Evolutionary conservation across 2,113 vertebrate genomes (phyloP).

Genomic region (Thunnus thynnus): DNA sequence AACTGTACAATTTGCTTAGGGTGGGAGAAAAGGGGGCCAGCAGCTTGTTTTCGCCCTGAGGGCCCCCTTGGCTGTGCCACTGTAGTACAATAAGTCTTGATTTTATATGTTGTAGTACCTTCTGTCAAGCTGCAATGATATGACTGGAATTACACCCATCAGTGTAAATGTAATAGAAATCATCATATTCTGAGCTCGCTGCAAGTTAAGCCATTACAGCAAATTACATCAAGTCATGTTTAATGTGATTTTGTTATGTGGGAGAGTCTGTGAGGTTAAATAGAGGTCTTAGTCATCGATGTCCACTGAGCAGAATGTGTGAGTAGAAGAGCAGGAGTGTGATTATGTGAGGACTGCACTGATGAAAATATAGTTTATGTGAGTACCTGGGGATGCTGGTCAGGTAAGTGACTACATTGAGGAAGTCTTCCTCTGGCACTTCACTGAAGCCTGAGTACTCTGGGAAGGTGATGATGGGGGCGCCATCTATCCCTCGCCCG

Average conservation of each 20-base stretch:
- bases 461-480: constrained; percentile 95
- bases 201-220: too few species aligned
- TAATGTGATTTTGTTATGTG: background rate
- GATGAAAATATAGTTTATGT: background rate
- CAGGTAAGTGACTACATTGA: constrained; percentile 94
- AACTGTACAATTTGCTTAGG: too few species aligned
- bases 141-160: background rate
- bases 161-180: background rate
- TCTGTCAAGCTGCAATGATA: background rate
- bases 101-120: background rate
- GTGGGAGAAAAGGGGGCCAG: too few species aligned
- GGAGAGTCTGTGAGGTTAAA: background rate
- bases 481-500: constrained; percentile 93
- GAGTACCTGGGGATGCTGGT: constrained; percentile 94
- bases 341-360: background rate
- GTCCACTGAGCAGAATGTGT: too few species aligned
- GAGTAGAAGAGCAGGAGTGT: background rate
- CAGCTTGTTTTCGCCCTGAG: too few species aligned
- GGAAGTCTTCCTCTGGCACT: constrained; percentile 93
- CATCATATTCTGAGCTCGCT: too few species aligned
- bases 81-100: background rate
- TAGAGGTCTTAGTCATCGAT: background rate
- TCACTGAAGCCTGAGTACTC: constrained; percentile 93
- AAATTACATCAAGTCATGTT: background rate
- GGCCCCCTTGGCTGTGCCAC: background rate